phyloP scores from a whole-genome alignment of 2,888 invertebrate species.

The Standfussiana lucernea region DNA sequence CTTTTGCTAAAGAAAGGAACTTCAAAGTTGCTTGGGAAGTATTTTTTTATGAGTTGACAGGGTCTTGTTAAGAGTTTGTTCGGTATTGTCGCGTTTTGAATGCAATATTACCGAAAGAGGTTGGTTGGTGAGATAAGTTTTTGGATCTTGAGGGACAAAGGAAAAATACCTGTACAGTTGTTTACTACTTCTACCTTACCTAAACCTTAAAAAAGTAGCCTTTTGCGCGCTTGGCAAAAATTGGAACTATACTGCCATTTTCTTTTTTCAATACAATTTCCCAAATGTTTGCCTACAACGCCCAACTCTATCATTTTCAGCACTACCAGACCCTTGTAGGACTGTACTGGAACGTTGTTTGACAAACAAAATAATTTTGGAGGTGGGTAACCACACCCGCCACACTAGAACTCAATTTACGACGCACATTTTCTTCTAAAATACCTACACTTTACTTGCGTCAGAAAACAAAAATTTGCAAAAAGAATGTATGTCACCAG shows the following conservation, averaged over 20 bases:
- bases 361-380: neutral
- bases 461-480: neutral
- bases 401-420: neutral
- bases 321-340: neutral
- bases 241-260: neutral
- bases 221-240: neutral
- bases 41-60: slow-evolving; percentile 21
- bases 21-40: neutral
- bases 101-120: neutral
- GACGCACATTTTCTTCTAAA: neutral
- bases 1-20: slow-evolving; percentile 34
- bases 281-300: neutral
- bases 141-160: neutral
- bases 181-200: no score
- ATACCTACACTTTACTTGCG: neutral
- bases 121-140: neutral
- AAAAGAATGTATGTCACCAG: slow-evolving; percentile 32
- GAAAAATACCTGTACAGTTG: neutral
- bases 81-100: neutral
- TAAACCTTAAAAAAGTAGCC: no score
- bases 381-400: neutral
- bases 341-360: neutral
- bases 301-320: neutral
- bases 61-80: slow-evolving; percentile 7
- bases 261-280: neutral